Evolutionary conservation across 2,113 vertebrate genomes (phyloP).

Genomic region (Pyxicephalus adspersus): DNA sequence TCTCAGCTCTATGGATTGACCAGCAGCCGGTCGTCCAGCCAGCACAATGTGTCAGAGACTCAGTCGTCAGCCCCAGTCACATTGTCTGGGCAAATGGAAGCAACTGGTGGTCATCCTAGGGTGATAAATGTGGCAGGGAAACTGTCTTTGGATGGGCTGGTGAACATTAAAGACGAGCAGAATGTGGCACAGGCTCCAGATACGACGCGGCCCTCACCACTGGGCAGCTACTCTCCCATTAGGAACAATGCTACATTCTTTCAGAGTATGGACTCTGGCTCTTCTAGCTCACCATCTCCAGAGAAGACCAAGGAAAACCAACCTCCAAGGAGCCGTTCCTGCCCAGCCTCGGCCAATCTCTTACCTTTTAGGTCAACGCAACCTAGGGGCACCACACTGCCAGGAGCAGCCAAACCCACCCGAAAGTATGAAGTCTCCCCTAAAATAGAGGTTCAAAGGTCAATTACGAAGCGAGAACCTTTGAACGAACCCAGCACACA

Average conservation of each 20-base stretch:
- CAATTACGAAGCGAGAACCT: constrained; percentile 57
- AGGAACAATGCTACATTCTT: constrained; percentile 77
- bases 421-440: constrained; percentile 50
- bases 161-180: constrained; percentile 59
- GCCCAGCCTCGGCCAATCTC: constrained; percentile 69
- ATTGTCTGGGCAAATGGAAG: neutral
- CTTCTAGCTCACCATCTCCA: constrained; percentile 76
- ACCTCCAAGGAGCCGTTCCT: constrained; percentile 69
- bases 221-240: constrained; percentile 93
- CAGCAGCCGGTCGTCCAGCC: constrained; percentile 64
- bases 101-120: neutral
- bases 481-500: constrained; percentile 39
- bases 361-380: constrained; percentile 70
- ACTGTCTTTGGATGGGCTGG: constrained; percentile 25
- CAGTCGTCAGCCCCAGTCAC: constrained; percentile 59
- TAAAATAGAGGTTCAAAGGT: constrained; percentile 57
- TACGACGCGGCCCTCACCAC: constrained; percentile 85
- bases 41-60: constrained; percentile 62
- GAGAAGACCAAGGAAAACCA: constrained; percentile 71
- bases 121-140: neutral
- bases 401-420: constrained; percentile 51
- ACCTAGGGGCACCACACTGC: constrained; percentile 56
- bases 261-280: constrained; percentile 77
- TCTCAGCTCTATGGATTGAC: constrained; percentile 84
- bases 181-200: constrained; percentile 65